These are phyloP conservation scores for Oncorhynchus mykiss DNA, from an alignment of 2,113 vertebrate genomes.

Conservation along the genomic window DNA sequence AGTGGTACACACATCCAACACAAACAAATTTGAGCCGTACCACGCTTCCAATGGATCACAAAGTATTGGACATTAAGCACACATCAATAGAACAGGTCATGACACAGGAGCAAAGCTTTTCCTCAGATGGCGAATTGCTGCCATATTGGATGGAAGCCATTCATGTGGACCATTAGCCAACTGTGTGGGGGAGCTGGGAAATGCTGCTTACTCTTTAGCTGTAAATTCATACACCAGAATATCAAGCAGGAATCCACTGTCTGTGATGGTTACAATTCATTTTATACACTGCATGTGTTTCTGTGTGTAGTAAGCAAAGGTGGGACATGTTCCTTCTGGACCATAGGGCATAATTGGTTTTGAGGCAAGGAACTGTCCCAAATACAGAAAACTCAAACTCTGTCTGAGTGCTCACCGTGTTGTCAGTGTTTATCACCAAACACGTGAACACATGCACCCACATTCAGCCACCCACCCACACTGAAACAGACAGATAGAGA, in stretches of 20 bases:
- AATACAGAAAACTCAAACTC: not conserved
- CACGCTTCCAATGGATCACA: constrained; percentile 27
- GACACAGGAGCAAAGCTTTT: constrained; percentile 31
- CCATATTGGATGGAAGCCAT: constrained; percentile 28
- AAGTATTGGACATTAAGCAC: constrained; percentile 26
- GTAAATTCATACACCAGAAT: constrained; percentile 13
- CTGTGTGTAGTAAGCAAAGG: constrained; percentile 2
- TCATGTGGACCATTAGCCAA: constrained; percentile 24
- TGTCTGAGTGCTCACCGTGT: too few species aligned
- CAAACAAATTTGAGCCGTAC: constrained; percentile 24
- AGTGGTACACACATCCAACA: constrained; percentile 21
- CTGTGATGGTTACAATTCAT: not conserved
- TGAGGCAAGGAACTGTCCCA: not conserved
- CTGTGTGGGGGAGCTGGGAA: constrained; percentile 28
- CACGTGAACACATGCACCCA: too few species aligned
- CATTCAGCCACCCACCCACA: too few species aligned
- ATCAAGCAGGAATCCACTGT: constrained; percentile 15
- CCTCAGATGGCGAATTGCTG: not conserved
- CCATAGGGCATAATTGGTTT: not conserved
- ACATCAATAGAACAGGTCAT: constrained; percentile 35
- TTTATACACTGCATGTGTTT: constrained; percentile 12
- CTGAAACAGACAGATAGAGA: too few species aligned
- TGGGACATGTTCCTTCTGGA: constrained; percentile 5
- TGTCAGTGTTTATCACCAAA: too few species aligned
- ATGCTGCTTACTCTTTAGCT: constrained; percentile 41